phyloP scores from a whole-genome alignment of 2,113 vertebrate genomes.

The Pipa parva region DNA sequence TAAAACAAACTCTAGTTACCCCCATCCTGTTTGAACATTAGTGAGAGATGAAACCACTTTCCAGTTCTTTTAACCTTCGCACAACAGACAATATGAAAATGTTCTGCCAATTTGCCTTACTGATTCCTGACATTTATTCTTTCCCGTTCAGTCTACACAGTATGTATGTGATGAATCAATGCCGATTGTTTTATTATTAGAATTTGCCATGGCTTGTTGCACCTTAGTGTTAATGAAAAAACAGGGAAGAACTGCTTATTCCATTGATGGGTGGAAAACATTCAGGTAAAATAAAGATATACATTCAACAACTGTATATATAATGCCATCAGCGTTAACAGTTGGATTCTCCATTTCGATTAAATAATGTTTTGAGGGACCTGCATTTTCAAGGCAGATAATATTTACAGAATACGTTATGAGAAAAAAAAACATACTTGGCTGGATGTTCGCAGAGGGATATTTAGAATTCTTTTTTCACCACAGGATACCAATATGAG shows the following conservation, averaged over 20 bases:
- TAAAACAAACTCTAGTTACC: no score
- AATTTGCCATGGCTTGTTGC: neutral
- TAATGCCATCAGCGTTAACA: constrained; percentile 1
- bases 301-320: neutral
- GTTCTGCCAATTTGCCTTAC: no score
- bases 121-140: no score
- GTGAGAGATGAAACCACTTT: no score
- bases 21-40: no score
- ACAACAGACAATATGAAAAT: no score
- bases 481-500: neutral
- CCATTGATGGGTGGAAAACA: constrained; percentile 12
- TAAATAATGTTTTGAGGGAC: accelerated
- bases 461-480: neutral
- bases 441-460: constrained; percentile 13
- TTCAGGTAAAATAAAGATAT: constrained; percentile 2
- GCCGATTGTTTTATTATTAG: neutral
- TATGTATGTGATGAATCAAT: no score
- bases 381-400: neutral
- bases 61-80: no score
- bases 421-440: neutral
- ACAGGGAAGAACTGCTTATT: neutral
- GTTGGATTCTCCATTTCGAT: neutral
- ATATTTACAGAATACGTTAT: constrained; percentile 10
- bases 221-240: neutral
- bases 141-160: no score